Evolutionary conservation across 2,888 invertebrate genomes (phyloP).

Genomic region (Ditylenchus weischeri): DNA sequence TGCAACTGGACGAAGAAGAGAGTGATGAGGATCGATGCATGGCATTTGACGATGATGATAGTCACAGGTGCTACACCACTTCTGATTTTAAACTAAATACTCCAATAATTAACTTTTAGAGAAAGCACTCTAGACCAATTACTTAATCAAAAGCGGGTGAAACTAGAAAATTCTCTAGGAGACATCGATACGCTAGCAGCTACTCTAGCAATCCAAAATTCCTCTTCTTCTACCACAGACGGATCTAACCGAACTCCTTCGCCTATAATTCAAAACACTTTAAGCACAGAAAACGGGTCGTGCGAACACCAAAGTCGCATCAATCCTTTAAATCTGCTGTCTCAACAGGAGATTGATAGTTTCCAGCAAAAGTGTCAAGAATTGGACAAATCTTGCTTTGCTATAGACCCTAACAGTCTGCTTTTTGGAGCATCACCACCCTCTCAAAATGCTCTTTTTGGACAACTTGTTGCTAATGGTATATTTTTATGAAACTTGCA

Average conservation of each 20-base stretch:
- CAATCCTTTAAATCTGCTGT: background rate
- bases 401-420: background rate
- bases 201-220: background rate
- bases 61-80: background rate
- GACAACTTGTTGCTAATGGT: slow-evolving; percentile 29
- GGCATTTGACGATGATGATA: slow-evolving; percentile 22
- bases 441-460: slow-evolving; percentile 30
- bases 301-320: background rate
- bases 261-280: background rate
- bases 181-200: background rate
- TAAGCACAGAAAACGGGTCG: background rate
- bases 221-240: background rate
- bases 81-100: background rate
- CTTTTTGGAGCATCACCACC: slow-evolving; percentile 21
- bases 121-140: slow-evolving; percentile 26
- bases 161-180: slow-evolving; percentile 11
- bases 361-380: slow-evolving; percentile 9
- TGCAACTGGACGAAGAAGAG: slow-evolving; percentile 23
- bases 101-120: slow-evolving; percentile 13
- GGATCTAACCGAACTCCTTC: slow-evolving; percentile 4
- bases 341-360: slow-evolving; percentile 3
- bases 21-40: slow-evolving; percentile 21
- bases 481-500: too few species aligned
- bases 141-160: slow-evolving; percentile 23
- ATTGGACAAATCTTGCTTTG: background rate